A percentile compares a stretch with the other conserved stretches of the same genome.
Evolutionary conservation across 1,140 invertebrate species (phyloP).

Genomic region (Proctacanthus coquilletti): DNA sequence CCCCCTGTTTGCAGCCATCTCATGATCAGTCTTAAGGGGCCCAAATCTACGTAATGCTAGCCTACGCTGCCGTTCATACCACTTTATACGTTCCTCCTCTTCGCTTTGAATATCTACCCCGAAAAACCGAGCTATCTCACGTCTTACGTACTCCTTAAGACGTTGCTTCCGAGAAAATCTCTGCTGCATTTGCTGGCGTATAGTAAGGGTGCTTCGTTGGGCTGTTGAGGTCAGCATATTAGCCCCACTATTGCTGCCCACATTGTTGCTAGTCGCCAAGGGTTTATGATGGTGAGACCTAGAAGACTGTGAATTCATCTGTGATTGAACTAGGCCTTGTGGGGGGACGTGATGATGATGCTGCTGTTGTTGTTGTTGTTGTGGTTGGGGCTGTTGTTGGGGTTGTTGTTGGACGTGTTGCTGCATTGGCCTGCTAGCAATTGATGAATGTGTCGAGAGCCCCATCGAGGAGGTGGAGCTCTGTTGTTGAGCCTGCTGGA

Average conservation of each 20-base stretch:
- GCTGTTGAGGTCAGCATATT: conserved; percentile 1
- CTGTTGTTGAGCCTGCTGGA: conserved; percentile 7
- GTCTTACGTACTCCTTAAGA: conserved; percentile 41
- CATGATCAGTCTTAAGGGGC: conserved; percentile 13
- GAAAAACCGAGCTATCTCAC: conserved; percentile 54
- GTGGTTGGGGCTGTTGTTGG: conserved; percentile 5
- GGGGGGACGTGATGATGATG: conserved; percentile 4
- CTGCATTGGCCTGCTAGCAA: conserved; percentile 4
- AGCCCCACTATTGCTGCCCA: not conserved
- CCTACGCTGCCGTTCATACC: conserved; percentile 50
- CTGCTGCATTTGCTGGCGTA: conserved; percentile 8
- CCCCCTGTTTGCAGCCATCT: not conserved
- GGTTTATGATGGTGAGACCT: not conserved
- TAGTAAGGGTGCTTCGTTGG: conserved; percentile 3
- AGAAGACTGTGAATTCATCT: not conserved
- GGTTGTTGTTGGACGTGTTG: conserved; percentile 10
- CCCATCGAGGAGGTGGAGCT: no score
- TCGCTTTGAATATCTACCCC: conserved; percentile 51
- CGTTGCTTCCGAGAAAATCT: conserved; percentile 24
- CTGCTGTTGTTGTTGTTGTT: conserved; percentile 2
- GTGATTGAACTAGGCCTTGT: not conserved
- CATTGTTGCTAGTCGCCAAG: not conserved
- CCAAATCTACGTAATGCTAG: conserved; percentile 35
- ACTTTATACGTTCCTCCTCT: conserved; percentile 41
- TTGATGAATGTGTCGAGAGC: no score